These are phyloP conservation scores for Trachelipus rathkii DNA, from an alignment of 1,140 invertebrate species.

Conservation along the genomic window DNA sequence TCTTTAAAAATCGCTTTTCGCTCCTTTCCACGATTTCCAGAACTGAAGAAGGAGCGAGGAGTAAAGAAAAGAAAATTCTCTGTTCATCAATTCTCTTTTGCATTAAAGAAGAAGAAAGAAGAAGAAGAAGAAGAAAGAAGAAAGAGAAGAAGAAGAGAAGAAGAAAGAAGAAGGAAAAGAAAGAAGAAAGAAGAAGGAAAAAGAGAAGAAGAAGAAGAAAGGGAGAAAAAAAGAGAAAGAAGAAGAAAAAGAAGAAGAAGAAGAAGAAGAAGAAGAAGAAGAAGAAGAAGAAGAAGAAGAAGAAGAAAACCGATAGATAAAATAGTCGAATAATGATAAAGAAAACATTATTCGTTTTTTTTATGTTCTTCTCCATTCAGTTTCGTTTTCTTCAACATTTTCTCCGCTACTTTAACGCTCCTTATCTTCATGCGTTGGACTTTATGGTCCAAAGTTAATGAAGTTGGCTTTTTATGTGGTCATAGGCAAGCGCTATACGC, in stretches of 20 bases:
- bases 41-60: too few species aligned
- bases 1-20: neutral
- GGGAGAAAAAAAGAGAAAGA: neutral
- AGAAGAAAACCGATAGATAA: neutral
- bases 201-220: neutral
- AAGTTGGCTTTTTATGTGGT: conserved; percentile 5
- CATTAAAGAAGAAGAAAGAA: neutral
- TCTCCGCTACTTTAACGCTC: neutral
- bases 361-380: too few species aligned
- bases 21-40: neutral
- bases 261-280: neutral
- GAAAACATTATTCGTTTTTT: too few species aligned
- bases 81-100: too few species aligned
- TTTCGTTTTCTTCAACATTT: neutral
- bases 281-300: neutral
- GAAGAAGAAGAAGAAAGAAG: neutral
- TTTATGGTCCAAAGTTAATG: neutral
- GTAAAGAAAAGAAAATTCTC: too few species aligned
- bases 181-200: neutral
- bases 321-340: too few species aligned
- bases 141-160: neutral
- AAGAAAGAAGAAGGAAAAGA: neutral
- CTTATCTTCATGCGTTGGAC: conserved; percentile 5
- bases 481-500: neutral
- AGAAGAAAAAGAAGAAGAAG: neutral